phyloP scores from a whole-genome alignment of 2,797 vertebrate genomes.

The Hapalemur alaotrensis region DNA sequence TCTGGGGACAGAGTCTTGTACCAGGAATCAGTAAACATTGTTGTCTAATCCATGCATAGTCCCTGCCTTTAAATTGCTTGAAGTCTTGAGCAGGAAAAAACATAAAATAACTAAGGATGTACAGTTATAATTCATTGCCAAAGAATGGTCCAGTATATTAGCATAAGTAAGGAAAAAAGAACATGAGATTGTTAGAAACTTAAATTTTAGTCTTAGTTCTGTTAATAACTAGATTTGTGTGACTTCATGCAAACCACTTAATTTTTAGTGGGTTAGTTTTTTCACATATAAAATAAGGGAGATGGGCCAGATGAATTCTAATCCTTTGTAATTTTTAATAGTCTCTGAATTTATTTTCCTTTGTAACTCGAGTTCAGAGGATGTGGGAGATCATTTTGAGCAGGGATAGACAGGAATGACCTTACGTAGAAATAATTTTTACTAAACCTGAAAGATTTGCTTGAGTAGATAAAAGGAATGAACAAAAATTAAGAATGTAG shows the following conservation, averaged over 20 bases:
- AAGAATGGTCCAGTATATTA: background rate
- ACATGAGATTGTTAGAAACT: slow-evolving; percentile 2
- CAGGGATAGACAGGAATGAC: background rate
- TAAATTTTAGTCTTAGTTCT: background rate
- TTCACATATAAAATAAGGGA: background rate
- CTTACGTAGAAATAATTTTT: background rate
- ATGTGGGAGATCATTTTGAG: slow-evolving; percentile 17
- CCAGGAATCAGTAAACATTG: background rate
- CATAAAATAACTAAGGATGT: background rate
- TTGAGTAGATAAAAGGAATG: background rate
- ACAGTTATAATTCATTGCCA: slow-evolving; percentile 9
- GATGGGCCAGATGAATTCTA: background rate
- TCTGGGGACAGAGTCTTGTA: background rate
- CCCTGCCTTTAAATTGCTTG: background rate
- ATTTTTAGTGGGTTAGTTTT: background rate
- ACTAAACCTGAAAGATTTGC: background rate
- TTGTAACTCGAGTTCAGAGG: background rate
- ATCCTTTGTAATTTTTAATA: background rate
- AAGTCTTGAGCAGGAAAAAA: background rate
- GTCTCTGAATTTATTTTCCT: slow-evolving; percentile 15
- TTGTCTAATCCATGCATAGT: background rate
- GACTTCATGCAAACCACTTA: background rate
- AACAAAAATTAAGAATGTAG: background rate
- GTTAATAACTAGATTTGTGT: background rate
- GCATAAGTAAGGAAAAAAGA: background rate